phyloP scores from a whole-genome alignment of 1,140 invertebrate species.

The Cyrtorhinus lividipennis region DNA sequence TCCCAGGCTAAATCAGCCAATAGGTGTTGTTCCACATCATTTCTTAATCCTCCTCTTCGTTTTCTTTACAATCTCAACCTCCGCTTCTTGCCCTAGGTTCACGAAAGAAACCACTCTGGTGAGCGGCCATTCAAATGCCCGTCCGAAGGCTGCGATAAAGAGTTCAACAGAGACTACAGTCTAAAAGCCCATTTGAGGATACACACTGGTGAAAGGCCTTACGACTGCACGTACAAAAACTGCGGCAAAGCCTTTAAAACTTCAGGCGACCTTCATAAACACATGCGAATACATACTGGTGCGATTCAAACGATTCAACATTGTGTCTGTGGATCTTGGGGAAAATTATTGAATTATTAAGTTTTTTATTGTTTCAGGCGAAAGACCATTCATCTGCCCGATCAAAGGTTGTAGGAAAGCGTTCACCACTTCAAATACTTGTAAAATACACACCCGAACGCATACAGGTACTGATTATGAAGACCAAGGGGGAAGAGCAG shows the following conservation, averaged over 20 bases:
- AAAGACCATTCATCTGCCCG: slow-evolving; percentile 51
- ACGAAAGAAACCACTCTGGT: slow-evolving; percentile 47
- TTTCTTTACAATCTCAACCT: background rate
- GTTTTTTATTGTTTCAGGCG: slow-evolving; percentile 30
- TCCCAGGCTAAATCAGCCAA: background rate
- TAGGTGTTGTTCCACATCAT: background rate
- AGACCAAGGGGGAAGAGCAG: too few relatives aligned
- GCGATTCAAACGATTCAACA: slow-evolving; percentile 6
- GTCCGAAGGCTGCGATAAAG: slow-evolving; percentile 42
- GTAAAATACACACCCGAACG: slow-evolving; percentile 45
- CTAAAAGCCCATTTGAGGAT: slow-evolving; percentile 50
- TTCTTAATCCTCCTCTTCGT: background rate
- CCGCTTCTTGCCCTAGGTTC: slow-evolving; percentile 34
- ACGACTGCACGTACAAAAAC: slow-evolving; percentile 39
- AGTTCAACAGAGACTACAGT: slow-evolving; percentile 52
- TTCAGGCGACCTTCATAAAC: slow-evolving; percentile 53
- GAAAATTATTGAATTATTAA: too few relatives aligned
- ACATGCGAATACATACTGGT: slow-evolving; percentile 54
- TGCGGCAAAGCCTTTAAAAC: slow-evolving; percentile 51
- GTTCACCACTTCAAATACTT: slow-evolving; percentile 59
- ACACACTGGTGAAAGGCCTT: slow-evolving; percentile 54
- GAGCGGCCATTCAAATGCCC: slow-evolving; percentile 45
- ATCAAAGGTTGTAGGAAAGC: slow-evolving; percentile 46
- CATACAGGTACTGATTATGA: slow-evolving; percentile 38
- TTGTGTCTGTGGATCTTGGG: too few relatives aligned